Evolutionary conservation across 2,888 invertebrate species (phyloP), one percentile per base, ranked within the genome.

Genomic region (Acanthosepion pharaonis): DNA sequence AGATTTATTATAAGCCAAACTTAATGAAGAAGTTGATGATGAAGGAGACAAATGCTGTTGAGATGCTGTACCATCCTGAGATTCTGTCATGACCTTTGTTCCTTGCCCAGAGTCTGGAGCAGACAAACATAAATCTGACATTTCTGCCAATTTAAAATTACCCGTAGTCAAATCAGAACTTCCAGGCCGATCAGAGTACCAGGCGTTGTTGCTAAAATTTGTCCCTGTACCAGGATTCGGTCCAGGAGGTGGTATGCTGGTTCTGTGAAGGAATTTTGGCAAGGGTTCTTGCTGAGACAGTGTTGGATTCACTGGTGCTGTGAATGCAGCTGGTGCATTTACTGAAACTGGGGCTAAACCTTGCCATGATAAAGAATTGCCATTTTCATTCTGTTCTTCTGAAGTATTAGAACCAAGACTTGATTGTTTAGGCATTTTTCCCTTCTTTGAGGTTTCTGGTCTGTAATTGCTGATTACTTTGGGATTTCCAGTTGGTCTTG

Each of bases 1-100:
- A n/a, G 78, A n/a, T 78, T 78, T 78, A 78, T 78, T 78, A n/a
- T n/a, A n/a, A 78, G 78, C n/a, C n/a, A 78, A 15, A 78, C 78
- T 78, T 33, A 78, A 18, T 4, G 78, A 78, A 15, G 78, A 78
- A 11, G 78, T 78, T n/a, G 78, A 78, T 33, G 78, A 78, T 9
- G 78, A 78, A 15, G 78, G 78, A n/a, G 78, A 78, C 78, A 78
- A 15, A 78, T 78, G 78, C n/a, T 78, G 78, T 78, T 78, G 78
- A n/a, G 11, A 15, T 33, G 15, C 5, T 11, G n/a, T 5, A 5
- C 78, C 78, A 78, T n/a, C 78, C n/a, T n/a, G 78, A n/a, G 78
- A 9, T n/a, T 78, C 78, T 11, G n/a, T n/a, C n/a, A 28, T 78
- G 9, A 8, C 11, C n/a, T n/a, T 78, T 15, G 20, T 15, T 15